These are phyloP conservation scores for Pseudomyrmex pallidus DNA, from an alignment of 1,140 invertebrate genomes.

Conservation along the genomic window DNA sequence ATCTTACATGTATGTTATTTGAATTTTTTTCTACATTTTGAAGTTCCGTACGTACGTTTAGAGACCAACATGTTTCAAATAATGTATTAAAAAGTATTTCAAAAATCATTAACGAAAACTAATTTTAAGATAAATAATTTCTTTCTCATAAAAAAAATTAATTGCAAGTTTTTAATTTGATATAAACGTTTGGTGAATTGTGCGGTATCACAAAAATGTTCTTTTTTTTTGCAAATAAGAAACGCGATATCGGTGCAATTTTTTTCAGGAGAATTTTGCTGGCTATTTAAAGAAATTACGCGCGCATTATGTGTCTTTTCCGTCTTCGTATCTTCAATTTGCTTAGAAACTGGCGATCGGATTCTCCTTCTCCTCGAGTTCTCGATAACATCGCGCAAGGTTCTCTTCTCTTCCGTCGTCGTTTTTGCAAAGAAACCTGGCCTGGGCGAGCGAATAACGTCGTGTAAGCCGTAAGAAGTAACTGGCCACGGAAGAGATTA, in stretches of 20 bases:
- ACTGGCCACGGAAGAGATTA: slow-evolving; percentile 63
- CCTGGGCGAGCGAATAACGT: slow-evolving; percentile 28
- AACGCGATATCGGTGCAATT: background rate
- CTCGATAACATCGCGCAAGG: background rate
- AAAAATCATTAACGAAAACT: background rate
- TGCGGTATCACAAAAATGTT: too few relatives aligned
- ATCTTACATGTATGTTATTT: too few relatives aligned
- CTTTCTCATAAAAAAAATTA: too few relatives aligned
- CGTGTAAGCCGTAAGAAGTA: slow-evolving; percentile 55
- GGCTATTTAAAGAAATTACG: background rate
- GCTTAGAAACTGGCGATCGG: background rate
- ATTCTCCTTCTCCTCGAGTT: background rate
- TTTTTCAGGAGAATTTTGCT: background rate
- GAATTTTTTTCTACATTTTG: too few relatives aligned
- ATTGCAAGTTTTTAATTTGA: too few relatives aligned
- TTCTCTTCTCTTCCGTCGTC: too few relatives aligned
- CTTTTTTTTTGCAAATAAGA: too few relatives aligned
- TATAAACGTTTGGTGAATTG: too few relatives aligned
- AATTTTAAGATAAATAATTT: background rate
- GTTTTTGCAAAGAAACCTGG: slow-evolving; percentile 3
- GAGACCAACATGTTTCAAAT: too few relatives aligned
- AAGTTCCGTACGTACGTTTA: background rate
- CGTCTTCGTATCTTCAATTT: background rate
- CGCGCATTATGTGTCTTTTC: background rate
- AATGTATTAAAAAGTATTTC: too few relatives aligned